Base-by-base conservation (phyloP, 1,140 invertebrate genomes). In the Pollicipes pollicipes region DNA sequence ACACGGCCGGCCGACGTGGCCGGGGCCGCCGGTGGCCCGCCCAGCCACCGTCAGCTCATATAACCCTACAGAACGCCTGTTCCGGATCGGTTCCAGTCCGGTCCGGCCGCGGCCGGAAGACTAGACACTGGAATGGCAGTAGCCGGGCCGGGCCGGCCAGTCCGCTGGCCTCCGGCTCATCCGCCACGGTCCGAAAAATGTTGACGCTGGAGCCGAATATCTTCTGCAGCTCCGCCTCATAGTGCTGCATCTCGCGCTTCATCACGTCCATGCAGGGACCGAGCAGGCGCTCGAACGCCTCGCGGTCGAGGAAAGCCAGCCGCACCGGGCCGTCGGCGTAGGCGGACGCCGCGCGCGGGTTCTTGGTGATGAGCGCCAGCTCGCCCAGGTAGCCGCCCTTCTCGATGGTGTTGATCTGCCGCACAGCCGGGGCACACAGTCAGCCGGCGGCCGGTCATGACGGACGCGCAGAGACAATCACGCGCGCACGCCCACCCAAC, bases 241-340 rank as follows among this genome's bases (percentile, higher is more conserved):
- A 98, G 81, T 96, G 90, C 78, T 93, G 90, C 79, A 97, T 96
- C 82, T 95, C 98, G 75, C 94, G 87, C 83, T 97, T 97, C 94
- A 98, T 97, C 67, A 98, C 88, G 76, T 97, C 90, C 93, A 98
- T 97, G 82, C 95, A 98, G 30, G 95, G 95, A 26, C 96, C 96
- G 72, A 98, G 84, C 70, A 98, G 84, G 70, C 95, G 88, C 82
- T 98, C 96, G 81, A 98, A 98, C 70, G 95, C 95, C 78, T 94
- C 90, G 74, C 98, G 95, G 82, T 98, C 95, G 79, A 98, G 84
- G 83, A 97, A 94, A 83, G 91, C 91, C 74, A 90, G 82, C 84
- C 91, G 92, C 70, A 91, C 87, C 75, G 85, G 83, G 72, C 88
- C 89, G 69, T 87, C 86, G 74, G 90, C 89, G 81, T 92, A 94